A percentile compares a stretch with the other conserved stretches of the same genome.
Evolutionary conservation across 2,797 vertebrate species (phyloP).

Genomic region (Enteromius treurensis): DNA sequence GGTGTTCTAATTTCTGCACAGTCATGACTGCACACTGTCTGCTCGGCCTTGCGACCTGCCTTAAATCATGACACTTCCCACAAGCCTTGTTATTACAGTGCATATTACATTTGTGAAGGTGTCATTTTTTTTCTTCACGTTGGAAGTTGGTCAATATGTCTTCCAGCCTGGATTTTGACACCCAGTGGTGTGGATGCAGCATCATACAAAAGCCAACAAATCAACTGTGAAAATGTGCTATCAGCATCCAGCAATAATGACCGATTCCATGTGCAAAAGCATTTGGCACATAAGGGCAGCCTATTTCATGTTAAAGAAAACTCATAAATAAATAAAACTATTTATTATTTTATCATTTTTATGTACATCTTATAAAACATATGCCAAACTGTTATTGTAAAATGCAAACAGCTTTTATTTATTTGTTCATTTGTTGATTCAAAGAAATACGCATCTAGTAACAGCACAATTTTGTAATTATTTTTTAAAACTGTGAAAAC

Average conservation of each 20-base stretch:
- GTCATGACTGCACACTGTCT: constrained; percentile 47
- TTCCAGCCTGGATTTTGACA: not conserved
- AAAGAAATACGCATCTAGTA: too few species aligned
- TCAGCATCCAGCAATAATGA: not conserved
- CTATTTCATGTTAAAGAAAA: not conserved
- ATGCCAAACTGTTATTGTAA: not conserved
- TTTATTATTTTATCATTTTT: not conserved
- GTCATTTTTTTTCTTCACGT: not conserved
- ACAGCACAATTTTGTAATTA: too few species aligned
- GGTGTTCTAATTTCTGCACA: constrained; percentile 48
- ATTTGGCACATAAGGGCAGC: not conserved
- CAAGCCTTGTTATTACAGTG: not conserved
- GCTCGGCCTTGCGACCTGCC: not conserved
- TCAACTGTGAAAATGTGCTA: not conserved
- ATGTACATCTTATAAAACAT: not conserved
- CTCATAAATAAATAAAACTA: not conserved
- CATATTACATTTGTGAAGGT: not conserved
- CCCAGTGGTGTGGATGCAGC: constrained; percentile 10
- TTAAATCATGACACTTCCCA: not conserved
- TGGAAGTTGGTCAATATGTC: not conserved
- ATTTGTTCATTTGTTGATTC: not conserved
- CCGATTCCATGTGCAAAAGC: not conserved
- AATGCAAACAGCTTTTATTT: not conserved
- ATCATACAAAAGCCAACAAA: not conserved
- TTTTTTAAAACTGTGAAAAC: too few species aligned